A percentile compares a stretch with the other conserved stretches of the same genome.
These are phyloP conservation scores for Tragelaphus scriptus DNA, from an alignment of 2,113 vertebrate genomes.

Conservation along the genomic window DNA sequence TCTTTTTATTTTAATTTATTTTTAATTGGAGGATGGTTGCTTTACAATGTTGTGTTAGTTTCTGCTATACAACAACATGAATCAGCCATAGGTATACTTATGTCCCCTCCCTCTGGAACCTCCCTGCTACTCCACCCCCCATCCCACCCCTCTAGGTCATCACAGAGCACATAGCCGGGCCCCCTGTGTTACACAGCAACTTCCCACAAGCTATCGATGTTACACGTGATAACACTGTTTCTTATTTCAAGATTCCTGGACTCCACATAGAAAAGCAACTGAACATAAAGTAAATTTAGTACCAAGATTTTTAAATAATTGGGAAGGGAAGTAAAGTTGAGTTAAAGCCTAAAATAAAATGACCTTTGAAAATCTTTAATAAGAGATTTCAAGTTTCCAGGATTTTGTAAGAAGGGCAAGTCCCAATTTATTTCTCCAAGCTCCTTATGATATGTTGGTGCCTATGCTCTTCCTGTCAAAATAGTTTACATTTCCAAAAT, in stretches of 20 bases:
- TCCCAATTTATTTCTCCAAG: background rate
- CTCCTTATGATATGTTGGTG: background rate
- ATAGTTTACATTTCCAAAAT: slow-evolving; percentile 3
- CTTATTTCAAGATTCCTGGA: background rate
- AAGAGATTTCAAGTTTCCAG: background rate
- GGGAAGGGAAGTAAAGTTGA: background rate
- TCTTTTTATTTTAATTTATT: background rate
- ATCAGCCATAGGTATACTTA: background rate
- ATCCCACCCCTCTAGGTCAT: background rate
- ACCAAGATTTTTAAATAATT: background rate
- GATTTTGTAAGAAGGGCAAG: background rate
- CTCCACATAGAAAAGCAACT: background rate
- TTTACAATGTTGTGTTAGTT: background rate
- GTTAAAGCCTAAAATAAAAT: background rate
- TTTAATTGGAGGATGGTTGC: background rate
- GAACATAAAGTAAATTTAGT: background rate
- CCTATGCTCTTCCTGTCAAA: background rate
- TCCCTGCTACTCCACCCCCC: background rate
- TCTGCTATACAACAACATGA: background rate
- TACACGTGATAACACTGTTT: background rate
- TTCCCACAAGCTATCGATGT: background rate
- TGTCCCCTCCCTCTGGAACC: background rate
- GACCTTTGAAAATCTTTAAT: background rate
- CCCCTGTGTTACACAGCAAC: background rate
- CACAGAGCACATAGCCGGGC: background rate